Conservation (phyloP, 2,888 invertebrate genomes). For the Zhuqinia jingwanae region DNA sequence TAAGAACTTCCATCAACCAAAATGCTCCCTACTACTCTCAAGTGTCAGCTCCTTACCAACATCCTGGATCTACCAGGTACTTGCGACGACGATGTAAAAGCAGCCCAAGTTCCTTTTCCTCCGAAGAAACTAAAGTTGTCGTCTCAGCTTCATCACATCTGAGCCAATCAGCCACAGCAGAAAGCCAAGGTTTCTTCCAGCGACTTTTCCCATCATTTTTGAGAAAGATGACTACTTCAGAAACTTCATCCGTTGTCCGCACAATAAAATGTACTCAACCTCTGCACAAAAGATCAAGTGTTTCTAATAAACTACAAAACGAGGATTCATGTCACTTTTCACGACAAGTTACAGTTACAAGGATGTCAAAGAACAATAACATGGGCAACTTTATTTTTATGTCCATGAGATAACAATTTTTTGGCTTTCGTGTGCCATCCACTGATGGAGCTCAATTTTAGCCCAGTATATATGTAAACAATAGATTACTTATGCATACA, state of each 20-base stretch:
- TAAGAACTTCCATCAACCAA: background rate
- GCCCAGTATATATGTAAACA: background rate
- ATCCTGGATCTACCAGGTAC: background rate
- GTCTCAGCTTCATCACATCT: background rate
- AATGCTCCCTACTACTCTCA: too few species aligned
- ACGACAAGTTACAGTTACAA: too few species aligned
- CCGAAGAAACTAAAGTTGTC: background rate
- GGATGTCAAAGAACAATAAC: background rate
- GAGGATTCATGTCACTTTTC: background rate
- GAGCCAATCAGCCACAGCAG: slow-evolving; percentile 31
- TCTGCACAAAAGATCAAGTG: background rate
- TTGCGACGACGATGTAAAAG: slow-evolving; percentile 28
- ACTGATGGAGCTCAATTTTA: background rate
- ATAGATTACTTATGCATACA: too few species aligned
- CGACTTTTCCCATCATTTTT: slow-evolving; percentile 21
- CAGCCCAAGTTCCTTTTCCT: background rate
- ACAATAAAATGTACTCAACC: background rate
- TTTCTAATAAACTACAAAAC: background rate
- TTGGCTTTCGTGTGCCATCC: background rate
- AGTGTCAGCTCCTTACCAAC: background rate
- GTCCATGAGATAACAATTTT: slow-evolving; percentile 45
- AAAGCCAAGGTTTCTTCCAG: slow-evolving; percentile 38
- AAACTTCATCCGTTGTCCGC: background rate
- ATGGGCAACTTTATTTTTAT: slow-evolving; percentile 32
- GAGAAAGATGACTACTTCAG: background rate